Percentiles rank a stretch among this genome's conserved stretches.
These are phyloP conservation scores for Gopherus flavomarginatus DNA, from an alignment of 2,113 vertebrate genomes.

Conservation along the genomic window DNA sequence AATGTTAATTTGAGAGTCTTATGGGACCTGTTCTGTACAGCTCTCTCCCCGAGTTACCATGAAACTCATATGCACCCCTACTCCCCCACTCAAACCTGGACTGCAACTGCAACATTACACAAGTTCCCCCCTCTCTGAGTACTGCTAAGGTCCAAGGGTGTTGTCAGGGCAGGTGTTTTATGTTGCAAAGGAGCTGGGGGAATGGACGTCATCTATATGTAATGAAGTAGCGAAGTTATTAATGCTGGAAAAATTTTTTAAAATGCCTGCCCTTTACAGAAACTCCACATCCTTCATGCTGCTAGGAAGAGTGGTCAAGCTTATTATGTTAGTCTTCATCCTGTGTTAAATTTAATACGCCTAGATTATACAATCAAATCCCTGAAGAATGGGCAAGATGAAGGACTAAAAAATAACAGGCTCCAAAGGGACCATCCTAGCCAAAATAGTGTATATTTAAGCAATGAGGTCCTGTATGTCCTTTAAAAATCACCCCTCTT, in stretches of 20 bases:
- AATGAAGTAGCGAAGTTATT: not conserved
- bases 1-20: fast-evolving
- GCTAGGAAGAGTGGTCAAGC: conserved; percentile 50
- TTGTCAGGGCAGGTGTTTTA: fast-evolving
- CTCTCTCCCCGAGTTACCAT: not conserved
- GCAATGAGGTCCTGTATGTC: conserved; percentile 12
- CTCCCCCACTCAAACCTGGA: fast-evolving
- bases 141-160: fast-evolving
- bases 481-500: conserved; percentile 2
- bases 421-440: conserved; percentile 56
- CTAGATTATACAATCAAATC: conserved; percentile 67
- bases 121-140: not conserved
- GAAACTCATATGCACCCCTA: not conserved
- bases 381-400: conserved; percentile 39
- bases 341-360: conserved; percentile 63
- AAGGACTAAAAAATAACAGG: conserved; percentile 64
- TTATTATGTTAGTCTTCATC: conserved; percentile 64
- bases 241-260: not conserved
- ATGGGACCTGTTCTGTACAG: not conserved
- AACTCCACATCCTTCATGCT: conserved; percentile 43
- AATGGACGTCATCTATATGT: not conserved
- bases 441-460: conserved; percentile 11
- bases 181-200: not conserved
- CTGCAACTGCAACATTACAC: not conserved
- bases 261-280: conserved; percentile 8